Evolutionary conservation across 2,888 invertebrate genomes (phyloP), one percentile per base, ranked within the genome.

Genomic region (Micropterix aruncella): DNA sequence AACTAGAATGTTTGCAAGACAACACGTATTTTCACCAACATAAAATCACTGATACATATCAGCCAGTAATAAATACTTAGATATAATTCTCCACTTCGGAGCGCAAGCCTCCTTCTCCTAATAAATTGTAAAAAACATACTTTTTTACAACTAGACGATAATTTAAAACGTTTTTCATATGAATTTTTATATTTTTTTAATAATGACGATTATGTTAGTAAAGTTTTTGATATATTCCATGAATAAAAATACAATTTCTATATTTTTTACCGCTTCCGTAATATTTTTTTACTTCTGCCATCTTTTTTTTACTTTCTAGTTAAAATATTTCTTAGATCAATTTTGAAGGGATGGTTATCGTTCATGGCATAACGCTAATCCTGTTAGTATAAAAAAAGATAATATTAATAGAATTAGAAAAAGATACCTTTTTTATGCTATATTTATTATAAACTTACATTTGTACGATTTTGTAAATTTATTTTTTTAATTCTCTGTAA

Each of bases 211-310:
- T 16, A 47, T 42, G 27, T 27, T 27, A 27, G 27, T 7, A 7
- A 12, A 27, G 45, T 50, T 46, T 48, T 48, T 50, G 46, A 45
- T 50, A 46, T 42, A 47, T 50, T 50, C 48, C 48, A 46, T 50
- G 50, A 49, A 51, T 50, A 51, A 46, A 50, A 45, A 47, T 49
- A 49, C 49, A 48, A 47, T 48, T 48, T 51, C 49, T 50, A 47
- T 45, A 47, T 50, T 47, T 15, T 43, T 46, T 47, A 46, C 27
- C 41, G 40, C 16, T 47, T 49, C 48, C 36, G 38, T 42, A 48
- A 44, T 45, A 12, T 42, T 47, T 48, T 41, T 46, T 44, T 45
- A 50, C 37, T 36, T 46, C 16, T 15, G 45, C 43, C 42, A 19
- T 37, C 15, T 38, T 37, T 27, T 12, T 7, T 27, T 5, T 27